Conservation (phyloP, 53 echinoderm and acorn worm species). For the Henricia sp. region DNA sequence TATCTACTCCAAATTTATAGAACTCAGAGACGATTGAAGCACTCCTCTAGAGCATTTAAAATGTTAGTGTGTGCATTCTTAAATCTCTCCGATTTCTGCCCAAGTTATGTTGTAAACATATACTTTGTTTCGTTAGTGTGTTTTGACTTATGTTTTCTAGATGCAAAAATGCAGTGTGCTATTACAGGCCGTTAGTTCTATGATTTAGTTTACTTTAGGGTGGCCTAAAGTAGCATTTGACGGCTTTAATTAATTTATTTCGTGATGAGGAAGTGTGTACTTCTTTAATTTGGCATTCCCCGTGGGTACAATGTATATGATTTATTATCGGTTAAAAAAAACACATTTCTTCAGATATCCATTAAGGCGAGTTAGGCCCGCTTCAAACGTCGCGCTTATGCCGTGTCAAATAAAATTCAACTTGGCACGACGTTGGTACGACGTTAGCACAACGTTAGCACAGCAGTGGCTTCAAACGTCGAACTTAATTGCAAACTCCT, state of each 20-base stretch:
- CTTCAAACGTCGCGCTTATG: too few relatives aligned
- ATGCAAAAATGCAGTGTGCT: slow-evolving; percentile 40
- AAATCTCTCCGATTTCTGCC: neutral
- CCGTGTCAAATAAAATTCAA: too few relatives aligned
- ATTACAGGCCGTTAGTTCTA: neutral
- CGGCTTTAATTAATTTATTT: neutral
- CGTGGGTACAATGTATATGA: neutral
- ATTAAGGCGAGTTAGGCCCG: neutral
- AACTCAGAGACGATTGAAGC: neutral
- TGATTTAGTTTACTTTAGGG: slow-evolving; percentile 30
- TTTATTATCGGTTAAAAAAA: neutral
- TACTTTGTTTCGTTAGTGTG: neutral
- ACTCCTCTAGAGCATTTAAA: neutral
- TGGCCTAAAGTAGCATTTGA: too few relatives aligned
- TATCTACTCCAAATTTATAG: too few relatives aligned
- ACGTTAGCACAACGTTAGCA: too few relatives aligned
- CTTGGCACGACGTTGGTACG: too few relatives aligned
- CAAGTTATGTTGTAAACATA: neutral
- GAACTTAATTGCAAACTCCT: too few relatives aligned
- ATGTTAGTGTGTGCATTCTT: neutral
- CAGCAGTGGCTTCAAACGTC: too few relatives aligned
- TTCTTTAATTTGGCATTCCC: neutral
- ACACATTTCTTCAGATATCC: neutral
- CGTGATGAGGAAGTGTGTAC: neutral
- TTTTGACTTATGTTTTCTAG: slow-evolving; percentile 20